A percentile compares a stretch with the other conserved stretches of the same genome.
Evolutionary conservation across 2,113 vertebrate species (phyloP).

Genomic region (Scomber colias): DNA sequence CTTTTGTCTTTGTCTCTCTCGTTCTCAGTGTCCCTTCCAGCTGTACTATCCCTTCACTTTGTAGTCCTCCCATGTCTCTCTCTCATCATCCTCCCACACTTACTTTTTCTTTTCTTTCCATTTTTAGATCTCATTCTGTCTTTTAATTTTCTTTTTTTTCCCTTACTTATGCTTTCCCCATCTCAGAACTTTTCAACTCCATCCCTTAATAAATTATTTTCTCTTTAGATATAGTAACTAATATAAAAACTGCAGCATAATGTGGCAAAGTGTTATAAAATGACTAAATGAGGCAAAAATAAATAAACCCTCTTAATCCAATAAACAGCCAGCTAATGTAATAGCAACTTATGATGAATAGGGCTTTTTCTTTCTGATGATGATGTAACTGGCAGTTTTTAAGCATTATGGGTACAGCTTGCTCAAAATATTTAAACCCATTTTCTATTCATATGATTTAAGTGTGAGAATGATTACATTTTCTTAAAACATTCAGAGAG

Average conservation of each 20-base stretch:
- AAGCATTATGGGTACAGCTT: background rate
- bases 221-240: background rate
- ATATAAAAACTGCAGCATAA: conserved; percentile 7
- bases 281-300: conserved; percentile 22
- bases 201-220: conserved; percentile 7
- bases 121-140: conserved; percentile 38
- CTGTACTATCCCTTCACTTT: conserved; percentile 56
- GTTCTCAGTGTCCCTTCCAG: conserved; percentile 55
- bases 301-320: conserved; percentile 36
- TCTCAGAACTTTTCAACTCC: conserved; percentile 15
- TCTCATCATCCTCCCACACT: conserved; percentile 47
- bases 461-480: background rate
- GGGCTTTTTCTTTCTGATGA: background rate
- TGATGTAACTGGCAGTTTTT: conserved; percentile 14
- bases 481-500: background rate
- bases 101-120: conserved; percentile 31
- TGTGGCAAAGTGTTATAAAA: background rate
- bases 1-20: conserved; percentile 71
- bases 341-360: conserved; percentile 9
- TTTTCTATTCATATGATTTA: background rate
- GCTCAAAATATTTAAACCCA: background rate
- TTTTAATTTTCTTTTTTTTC: conserved; percentile 34
- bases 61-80: conserved; percentile 35
- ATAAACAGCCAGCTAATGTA: conserved; percentile 14
- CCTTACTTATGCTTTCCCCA: background rate